These are phyloP conservation scores for Coregonus suidteri DNA, from an alignment of 2,797 vertebrate genomes.

Conservation along the genomic window DNA sequence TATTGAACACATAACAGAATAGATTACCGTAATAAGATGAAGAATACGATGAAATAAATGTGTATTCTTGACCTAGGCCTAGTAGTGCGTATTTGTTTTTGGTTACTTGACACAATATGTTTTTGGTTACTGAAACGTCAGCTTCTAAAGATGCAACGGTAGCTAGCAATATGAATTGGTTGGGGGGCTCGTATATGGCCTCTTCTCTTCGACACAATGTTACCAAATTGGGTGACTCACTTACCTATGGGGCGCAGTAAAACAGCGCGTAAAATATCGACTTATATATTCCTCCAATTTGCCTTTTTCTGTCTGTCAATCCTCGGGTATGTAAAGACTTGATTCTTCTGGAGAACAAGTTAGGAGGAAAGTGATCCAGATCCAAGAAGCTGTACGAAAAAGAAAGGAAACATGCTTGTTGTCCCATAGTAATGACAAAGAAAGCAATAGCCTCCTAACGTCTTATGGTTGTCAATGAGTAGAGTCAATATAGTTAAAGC, in stretches of 20 bases:
- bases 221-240: conserved; percentile 19
- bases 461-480: conserved; percentile 38
- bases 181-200: not conserved
- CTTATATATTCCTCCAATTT: conserved; percentile 63
- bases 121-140: not conserved
- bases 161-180: not conserved
- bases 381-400: conserved; percentile 54
- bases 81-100: not conserved
- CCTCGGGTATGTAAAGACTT: conserved; percentile 44
- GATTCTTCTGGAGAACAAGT: conserved; percentile 48
- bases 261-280: conserved; percentile 43
- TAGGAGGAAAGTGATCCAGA: conserved; percentile 51
- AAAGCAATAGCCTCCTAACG: conserved; percentile 11
- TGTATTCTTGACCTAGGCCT: too few species aligned
- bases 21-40: not conserved
- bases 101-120: too few species aligned
- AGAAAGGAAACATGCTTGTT: conserved; percentile 64
- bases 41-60: not conserved
- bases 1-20: too few species aligned
- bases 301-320: conserved; percentile 36
- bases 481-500: conserved; percentile 45
- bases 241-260: conserved; percentile 70
- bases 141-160: not conserved
- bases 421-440: conserved; percentile 41
- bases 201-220: conserved; percentile 5